A percentile compares a stretch with the other conserved stretches of the same genome.
Conservation (phyloP, 2,888 invertebrate species). For the Drosophila siamana region DNA sequence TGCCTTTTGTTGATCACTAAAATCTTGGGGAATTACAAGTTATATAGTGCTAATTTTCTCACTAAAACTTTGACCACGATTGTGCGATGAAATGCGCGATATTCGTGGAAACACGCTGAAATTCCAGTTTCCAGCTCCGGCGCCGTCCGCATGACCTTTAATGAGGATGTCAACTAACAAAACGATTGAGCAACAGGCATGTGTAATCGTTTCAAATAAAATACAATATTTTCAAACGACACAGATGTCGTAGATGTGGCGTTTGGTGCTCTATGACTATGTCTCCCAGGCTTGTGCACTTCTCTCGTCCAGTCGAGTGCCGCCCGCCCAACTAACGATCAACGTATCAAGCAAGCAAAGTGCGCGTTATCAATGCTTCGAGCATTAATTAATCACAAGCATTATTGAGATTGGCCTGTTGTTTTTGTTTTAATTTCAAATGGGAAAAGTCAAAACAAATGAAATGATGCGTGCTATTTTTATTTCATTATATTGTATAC, state of each 20-base stretch:
- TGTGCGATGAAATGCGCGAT: no score
- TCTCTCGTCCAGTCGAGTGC: not conserved
- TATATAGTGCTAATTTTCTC: no score
- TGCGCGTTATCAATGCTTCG: conserved; percentile 18
- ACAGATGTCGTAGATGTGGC: no score
- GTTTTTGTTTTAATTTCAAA: conserved; percentile 1
- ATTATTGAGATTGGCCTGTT: not conserved
- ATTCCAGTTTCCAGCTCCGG: not conserved
- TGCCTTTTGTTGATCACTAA: no score
- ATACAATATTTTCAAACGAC: no score
- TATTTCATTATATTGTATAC: conserved; percentile 7
- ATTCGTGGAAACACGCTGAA: no score
- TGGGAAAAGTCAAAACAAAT: conserved; percentile 45
- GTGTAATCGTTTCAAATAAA: not conserved
- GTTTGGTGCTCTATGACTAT: no score
- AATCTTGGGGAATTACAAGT: no score
- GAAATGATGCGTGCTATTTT: conserved; percentile 40
- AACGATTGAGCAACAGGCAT: conserved; percentile 4
- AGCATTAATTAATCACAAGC: conserved; percentile 39
- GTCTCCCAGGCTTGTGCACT: conserved; percentile 3
- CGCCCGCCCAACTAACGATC: conserved; percentile 9
- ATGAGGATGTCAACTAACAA: not conserved
- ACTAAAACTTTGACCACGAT: no score
- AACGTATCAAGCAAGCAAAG: not conserved
- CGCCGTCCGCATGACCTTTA: not conserved